Evolutionary conservation across 2,888 invertebrate species (phyloP).

Genomic region (Lochmaea capreae): DNA sequence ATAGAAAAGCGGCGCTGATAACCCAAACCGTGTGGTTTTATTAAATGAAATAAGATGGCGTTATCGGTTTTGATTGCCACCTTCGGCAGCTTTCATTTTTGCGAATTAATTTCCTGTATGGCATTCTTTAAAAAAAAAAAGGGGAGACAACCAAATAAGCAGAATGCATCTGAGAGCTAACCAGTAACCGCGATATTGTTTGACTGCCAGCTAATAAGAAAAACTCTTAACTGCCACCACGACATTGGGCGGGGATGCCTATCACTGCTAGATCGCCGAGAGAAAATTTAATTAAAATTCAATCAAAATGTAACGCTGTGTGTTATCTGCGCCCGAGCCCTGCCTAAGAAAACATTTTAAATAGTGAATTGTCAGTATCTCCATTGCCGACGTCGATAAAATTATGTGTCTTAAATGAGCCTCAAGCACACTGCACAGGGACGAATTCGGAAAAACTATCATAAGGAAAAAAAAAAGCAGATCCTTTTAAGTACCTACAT

Average conservation of each 20-base stretch:
- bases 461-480: conserved; percentile 16
- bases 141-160: conserved; percentile 60
- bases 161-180: conserved; percentile 63
- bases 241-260: conserved; percentile 56
- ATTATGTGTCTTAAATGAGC: conserved; percentile 61
- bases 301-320: conserved; percentile 64
- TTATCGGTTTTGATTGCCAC: conserved; percentile 64
- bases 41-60: conserved; percentile 65
- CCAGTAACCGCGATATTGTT: conserved; percentile 61
- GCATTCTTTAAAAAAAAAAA: conserved; percentile 67
- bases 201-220: conserved; percentile 64
- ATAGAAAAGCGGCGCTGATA: conserved; percentile 53
- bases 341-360: conserved; percentile 66
- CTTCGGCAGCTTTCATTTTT: conserved; percentile 66
- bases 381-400: conserved; percentile 57
- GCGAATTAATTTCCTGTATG: conserved; percentile 68
- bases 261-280: conserved; percentile 62
- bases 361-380: conserved; percentile 65
- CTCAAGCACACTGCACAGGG: conserved; percentile 28
- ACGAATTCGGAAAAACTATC: conserved; percentile 54
- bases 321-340: conserved; percentile 63
- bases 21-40: conserved; percentile 60
- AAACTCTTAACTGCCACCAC: conserved; percentile 62
- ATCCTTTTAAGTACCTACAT: too few relatives aligned
- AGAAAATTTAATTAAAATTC: conserved; percentile 67